These are phyloP conservation scores for Pluvianellus socialis DNA, from an alignment of 2,113 vertebrate species.

Conservation along the genomic window DNA sequence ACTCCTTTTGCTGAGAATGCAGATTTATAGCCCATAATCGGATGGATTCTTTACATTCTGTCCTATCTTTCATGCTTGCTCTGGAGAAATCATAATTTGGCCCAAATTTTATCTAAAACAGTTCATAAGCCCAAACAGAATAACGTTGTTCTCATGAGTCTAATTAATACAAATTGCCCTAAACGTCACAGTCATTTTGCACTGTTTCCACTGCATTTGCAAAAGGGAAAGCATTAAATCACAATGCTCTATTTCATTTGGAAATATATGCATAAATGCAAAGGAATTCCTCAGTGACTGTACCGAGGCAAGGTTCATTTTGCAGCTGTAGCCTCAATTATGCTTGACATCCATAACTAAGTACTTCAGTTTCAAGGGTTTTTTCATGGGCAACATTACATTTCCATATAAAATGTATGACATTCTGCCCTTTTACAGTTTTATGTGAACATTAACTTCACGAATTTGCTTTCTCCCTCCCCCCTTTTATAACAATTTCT, in stretches of 20 bases:
- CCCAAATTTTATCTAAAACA: not conserved
- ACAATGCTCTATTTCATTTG: slow-evolving; percentile 35
- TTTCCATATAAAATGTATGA: slow-evolving; percentile 36
- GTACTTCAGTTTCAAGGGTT: not conserved
- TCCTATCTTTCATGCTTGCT: not conserved
- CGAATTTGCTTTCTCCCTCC: not conserved
- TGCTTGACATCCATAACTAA: slow-evolving; percentile 47
- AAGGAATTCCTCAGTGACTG: slow-evolving; percentile 33
- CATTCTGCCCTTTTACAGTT: slow-evolving; percentile 18
- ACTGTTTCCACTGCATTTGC: slow-evolving; percentile 5
- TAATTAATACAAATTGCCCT: slow-evolving; percentile 15
- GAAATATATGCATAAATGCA: slow-evolving; percentile 51
- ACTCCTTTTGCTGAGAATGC: not conserved
- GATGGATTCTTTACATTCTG: not conserved
- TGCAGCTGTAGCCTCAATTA: slow-evolving; percentile 43
- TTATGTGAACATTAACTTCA: slow-evolving; percentile 36
- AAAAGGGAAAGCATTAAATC: slow-evolving; percentile 42
- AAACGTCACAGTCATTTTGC: not conserved
- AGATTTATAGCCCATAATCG: not conserved
- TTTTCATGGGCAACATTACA: slow-evolving; percentile 8
- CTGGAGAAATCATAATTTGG: not conserved
- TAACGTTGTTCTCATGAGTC: not conserved
- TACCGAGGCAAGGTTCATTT: slow-evolving; percentile 36
- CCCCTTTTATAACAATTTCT: not conserved
- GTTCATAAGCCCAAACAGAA: slow-evolving; percentile 20